Percentiles rank a stretch among this genome's conserved stretches.
Evolutionary conservation across 2,113 vertebrate species (phyloP).

Genomic region (Cettia cetti): DNA sequence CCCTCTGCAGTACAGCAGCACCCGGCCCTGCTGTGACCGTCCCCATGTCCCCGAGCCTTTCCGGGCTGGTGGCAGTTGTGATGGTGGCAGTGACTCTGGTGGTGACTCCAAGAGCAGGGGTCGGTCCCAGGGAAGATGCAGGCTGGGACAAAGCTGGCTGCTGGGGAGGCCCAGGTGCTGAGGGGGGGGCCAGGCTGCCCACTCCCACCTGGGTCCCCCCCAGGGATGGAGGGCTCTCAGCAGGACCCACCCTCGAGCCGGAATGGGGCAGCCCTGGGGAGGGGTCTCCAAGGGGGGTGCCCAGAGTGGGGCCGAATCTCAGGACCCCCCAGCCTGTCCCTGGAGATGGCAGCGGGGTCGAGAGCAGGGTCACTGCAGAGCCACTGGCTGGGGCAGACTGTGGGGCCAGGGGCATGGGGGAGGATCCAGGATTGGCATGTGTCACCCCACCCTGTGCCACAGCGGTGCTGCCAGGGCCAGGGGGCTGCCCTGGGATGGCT

Average conservation of each 20-base stretch:
- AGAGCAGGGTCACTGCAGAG: neutral
- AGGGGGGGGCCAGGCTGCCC: neutral
- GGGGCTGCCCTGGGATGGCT: neutral
- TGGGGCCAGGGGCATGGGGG: accelerated
- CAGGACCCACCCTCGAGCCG: accelerated
- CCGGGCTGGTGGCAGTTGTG: neutral
- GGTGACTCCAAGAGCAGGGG: accelerated
- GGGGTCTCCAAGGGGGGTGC: accelerated
- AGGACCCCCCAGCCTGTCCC: accelerated
- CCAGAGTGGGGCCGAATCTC: accelerated
- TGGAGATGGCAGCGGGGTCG: accelerated
- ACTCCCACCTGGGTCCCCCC: neutral
- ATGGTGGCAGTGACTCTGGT: accelerated
- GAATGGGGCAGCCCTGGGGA: neutral
- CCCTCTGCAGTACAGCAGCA: neutral
- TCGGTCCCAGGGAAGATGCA: accelerated
- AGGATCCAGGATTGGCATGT: accelerated
- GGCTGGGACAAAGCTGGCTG: neutral
- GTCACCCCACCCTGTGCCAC: neutral
- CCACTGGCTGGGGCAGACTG: neutral
- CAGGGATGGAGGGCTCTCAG: neutral
- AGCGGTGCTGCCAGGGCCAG: accelerated
- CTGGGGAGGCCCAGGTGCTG: neutral
- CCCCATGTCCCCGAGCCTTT: accelerated
- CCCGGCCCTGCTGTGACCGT: accelerated